Evolutionary conservation across 2,888 invertebrate species (phyloP), one percentile per base, ranked within the genome.

Genomic region (Branchellion lobata): DNA sequence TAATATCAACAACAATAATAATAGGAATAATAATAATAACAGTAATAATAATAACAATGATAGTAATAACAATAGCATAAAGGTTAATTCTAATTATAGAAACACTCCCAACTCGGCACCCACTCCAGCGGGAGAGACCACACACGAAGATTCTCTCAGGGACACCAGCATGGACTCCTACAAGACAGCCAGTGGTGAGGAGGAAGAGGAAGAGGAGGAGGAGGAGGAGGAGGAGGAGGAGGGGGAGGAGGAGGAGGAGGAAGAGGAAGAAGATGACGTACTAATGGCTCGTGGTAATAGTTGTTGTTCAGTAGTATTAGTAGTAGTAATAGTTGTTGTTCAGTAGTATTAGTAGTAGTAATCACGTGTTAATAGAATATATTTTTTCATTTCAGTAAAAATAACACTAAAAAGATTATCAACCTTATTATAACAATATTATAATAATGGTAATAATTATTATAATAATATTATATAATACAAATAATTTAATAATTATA

Each of bases 151-250:
- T n/a, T n/a, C n/a, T n/a, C n/a, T 14, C 40, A 40, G 40, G 14
- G 40, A 40, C 3, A 8, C 21, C 21, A 57, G 61, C n/a, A 57
- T n/a, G 11, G 61, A 57, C 5, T 57, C 51, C 2, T 36, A 79
- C 69, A 69, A 75, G 29, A 57, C 79, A 34, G 75, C 40, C n/a
- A 57, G 53, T 61, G 68, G 75, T 74, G 79, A 75, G 53, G 79
- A 79, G 31, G 79, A 79, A 61, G 68, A 61, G 11, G 61, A 79
- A 53, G 47, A 24, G 51, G 74, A 74, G 47, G 73, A 68, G 75
- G 75, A 79, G 33, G 75, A 47, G 31, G 80, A 75, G 8, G 24
- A 40, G 33, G 18, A 74, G 5, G 29, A 33, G 3, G 71, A 71
- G 3, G 71, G n/a, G 5, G 31, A n/a, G 24, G 11, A 31, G 74